Base-by-base conservation (phyloP, 2,797 vertebrate genomes). In the Fistularia tabacaria region DNA sequence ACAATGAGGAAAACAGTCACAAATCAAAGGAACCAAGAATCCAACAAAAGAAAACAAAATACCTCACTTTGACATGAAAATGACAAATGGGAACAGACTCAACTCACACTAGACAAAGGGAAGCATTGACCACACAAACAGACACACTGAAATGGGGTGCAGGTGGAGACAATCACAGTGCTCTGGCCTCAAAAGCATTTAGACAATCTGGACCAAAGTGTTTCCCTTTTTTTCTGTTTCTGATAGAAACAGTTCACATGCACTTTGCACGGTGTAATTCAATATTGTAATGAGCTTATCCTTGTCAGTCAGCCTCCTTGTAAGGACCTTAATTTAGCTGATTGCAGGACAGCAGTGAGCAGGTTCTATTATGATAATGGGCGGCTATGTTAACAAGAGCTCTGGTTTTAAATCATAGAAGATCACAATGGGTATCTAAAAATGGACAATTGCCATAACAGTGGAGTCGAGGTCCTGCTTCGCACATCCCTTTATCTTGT, bases 301-400 rank as follows among this genome's bases (percentile, higher is more conserved):
- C 9, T 39, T n/a, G 14, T 11, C 0, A 10, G 10, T 6, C 11
- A 44, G n/a, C 7, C 38, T 57, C 13, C 7, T 48, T 49, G 42
- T 57, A 47, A 64, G 73, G 48, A 67, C 43, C 52, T 77, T 71
- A 51, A 76, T 78, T 52, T 58, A 70, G 54, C 57, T 75, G 73
- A 78, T 76, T 78, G 69, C 56, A 71, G 69, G 71, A 55, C 67
- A 65, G 64, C 67, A 59, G n/a, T 64, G 42, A 66, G 51, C 58
- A 55, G 58, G 46, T 55, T 63, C 57, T 49, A 80, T 82, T 73
- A 74, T 68, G 49, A 70, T 79, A 76, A 77, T 73, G 47, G 48
- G 8, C 47, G 65, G 57, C 54, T 46, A 59, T 53, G 62, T 69
- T 79, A 72, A 74, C 76, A 61, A 72, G 72, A 55, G 71, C 50